Conservation (phyloP, 2,113 vertebrate genomes). For the Engystomops pustulosus region DNA sequence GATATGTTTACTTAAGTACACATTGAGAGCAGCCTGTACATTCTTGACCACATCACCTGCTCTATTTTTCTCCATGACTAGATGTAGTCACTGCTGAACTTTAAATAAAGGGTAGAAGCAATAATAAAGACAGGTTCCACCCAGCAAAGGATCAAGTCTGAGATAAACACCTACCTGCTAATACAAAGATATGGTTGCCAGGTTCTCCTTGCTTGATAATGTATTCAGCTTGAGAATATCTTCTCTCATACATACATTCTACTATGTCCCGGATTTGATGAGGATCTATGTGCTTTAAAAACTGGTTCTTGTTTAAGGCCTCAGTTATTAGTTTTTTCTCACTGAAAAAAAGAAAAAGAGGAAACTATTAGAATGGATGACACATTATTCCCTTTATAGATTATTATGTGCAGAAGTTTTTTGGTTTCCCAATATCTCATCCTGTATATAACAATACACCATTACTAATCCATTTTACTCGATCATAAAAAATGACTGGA, state of each 20-base stretch:
- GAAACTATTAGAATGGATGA: neutral
- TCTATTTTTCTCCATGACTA: constrained; percentile 44
- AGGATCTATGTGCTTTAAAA: constrained; percentile 86
- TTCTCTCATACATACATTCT: constrained; percentile 92
- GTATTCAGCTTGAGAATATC: constrained; percentile 83
- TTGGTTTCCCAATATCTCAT: neutral
- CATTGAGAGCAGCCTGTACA: constrained; percentile 5
- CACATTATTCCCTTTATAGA: no score
- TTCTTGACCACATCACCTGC: constrained; percentile 38
- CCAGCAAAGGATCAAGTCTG: neutral
- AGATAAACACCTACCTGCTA: constrained; percentile 79
- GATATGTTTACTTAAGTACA: constrained; percentile 45
- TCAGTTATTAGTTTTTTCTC: constrained; percentile 89
- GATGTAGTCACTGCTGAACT: constrained; percentile 7
- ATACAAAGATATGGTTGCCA: constrained; percentile 88
- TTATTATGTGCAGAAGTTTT: no score
- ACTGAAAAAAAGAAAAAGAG: constrained; percentile 66
- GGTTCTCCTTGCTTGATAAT: constrained; percentile 88
- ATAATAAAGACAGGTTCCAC: neutral
- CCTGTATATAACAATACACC: neutral
- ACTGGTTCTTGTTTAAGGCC: constrained; percentile 89
- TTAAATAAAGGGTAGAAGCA: neutral
- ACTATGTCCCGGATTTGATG: constrained; percentile 91
- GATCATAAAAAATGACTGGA: no score
- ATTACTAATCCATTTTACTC: neutral